Evolutionary conservation across 1,140 invertebrate genomes (phyloP).

Genomic region (Drosophila sp.): DNA sequence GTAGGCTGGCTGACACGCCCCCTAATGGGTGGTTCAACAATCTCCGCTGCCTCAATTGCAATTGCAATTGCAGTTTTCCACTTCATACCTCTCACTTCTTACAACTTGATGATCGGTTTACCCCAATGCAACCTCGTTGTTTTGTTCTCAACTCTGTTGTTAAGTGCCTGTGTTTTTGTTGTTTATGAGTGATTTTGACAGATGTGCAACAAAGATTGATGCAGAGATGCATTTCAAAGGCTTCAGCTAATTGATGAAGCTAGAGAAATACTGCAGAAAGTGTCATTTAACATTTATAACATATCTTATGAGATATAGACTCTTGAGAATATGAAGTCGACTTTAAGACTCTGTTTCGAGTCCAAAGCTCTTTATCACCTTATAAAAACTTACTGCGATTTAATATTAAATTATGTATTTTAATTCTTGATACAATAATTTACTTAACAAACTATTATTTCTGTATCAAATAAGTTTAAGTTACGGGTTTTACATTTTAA

Average conservation of each 20-base stretch:
- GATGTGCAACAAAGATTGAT: background rate
- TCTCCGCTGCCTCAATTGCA: conserved; percentile 18
- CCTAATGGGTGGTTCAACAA: conserved; percentile 59
- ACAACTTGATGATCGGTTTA: background rate
- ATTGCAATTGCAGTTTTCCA: conserved; percentile 10
- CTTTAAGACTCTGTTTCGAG: too few relatives aligned
- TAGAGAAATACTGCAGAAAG: too few relatives aligned
- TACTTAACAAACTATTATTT: too few relatives aligned
- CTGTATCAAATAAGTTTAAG: too few relatives aligned
- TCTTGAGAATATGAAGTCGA: too few relatives aligned
- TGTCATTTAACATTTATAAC: too few relatives aligned
- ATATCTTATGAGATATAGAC: too few relatives aligned
- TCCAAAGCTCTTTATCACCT: too few relatives aligned
- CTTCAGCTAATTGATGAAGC: background rate
- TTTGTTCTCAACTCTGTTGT: background rate
- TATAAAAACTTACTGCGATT: too few relatives aligned
- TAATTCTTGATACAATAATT: too few relatives aligned
- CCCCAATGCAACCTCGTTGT: background rate
- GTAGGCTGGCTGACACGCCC: conserved; percentile 51
- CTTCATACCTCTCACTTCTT: background rate
- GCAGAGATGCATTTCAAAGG: background rate
- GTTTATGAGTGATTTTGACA: background rate
- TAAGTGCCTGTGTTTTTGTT: background rate
- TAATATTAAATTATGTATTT: too few relatives aligned
- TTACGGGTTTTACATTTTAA: too few relatives aligned